Conservation (phyloP, 2,113 vertebrate species). For the Motacilla tschutschensis region DNA sequence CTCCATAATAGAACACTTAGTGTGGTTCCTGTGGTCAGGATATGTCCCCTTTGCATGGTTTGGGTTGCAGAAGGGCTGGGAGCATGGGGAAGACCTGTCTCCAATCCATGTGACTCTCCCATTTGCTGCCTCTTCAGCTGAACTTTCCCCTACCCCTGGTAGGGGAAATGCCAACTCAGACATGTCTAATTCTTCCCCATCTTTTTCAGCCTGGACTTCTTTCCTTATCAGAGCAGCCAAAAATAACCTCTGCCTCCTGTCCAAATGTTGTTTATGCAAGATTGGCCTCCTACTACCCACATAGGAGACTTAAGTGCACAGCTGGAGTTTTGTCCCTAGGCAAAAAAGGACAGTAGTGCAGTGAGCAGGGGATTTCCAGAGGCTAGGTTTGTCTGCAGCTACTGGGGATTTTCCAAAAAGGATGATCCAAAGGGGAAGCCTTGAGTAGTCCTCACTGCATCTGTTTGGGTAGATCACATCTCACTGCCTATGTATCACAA, state of each 20-base stretch:
- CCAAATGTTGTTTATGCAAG: neutral
- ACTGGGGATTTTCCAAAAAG: neutral
- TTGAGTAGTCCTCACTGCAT: neutral
- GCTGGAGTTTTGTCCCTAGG: neutral
- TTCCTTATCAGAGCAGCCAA: neutral
- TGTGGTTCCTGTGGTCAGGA: neutral
- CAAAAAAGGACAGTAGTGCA: neutral
- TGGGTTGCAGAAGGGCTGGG: neutral
- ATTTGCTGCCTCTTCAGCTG: neutral
- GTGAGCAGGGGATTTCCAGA: neutral
- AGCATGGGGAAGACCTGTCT: neutral
- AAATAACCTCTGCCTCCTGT: constrained; percentile 1
- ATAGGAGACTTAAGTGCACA: neutral
- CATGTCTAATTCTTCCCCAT: neutral
- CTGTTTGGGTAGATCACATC: neutral
- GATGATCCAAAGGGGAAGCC: neutral
- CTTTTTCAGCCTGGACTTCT: neutral
- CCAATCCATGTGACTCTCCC: neutral
- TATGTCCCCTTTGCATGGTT: neutral
- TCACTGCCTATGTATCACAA: neutral
- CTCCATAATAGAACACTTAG: rapidly evolving
- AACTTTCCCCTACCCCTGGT: neutral
- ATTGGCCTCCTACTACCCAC: neutral
- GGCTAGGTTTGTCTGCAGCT: neutral
- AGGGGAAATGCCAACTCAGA: neutral